Base-by-base conservation (phyloP, 2,888 invertebrate species). In the Loripinus fragilis region DNA sequence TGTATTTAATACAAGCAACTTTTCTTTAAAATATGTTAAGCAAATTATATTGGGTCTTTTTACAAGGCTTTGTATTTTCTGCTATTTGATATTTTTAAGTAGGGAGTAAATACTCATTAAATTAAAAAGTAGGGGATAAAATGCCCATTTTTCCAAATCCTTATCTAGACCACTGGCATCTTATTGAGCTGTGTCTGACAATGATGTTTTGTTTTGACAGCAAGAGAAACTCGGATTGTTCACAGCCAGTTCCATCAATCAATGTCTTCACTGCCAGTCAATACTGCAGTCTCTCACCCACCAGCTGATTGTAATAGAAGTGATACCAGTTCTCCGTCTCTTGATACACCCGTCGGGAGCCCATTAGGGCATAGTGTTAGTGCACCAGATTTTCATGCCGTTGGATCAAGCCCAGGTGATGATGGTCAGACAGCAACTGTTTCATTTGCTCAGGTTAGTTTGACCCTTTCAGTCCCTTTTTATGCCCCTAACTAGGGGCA, bases 391-490 rank as follows among this genome's bases (percentile, higher is more conserved):
- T 48, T 60, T 20, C 60, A 60, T 33, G 23, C 60, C 3, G 20
- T 60, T 33, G 33, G 17, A 5, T 15, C 60, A 17, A 60, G 60
- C 23, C 33, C 30, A 20, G 2, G 20, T 3, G 67, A 67, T 33
- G 67, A 67, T 67, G 67, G 67, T 2, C 86, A 86, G 74, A 80
- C 85, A 38, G 79, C 88, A 25, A 76, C 84, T 8, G 78, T 92
- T 68, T 92, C 95, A 15, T 96, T 96, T 94, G 95, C 96, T 7
- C 95, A 95, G 92, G 95, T 95, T 93, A 64, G 45, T 41, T 52
- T 52, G n/a, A n/a, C n/a, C n/a, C n/a, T n/a, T n/a, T n/a, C n/a
- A n/a, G n/a, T n/a, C n/a, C n/a, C n/a, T n/a, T n/a, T n/a, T n/a
- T n/a, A n/a, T n/a, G n/a, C n/a, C n/a, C n/a, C n/a, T n/a, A n/a